These are phyloP conservation scores for Eupelmus urozonus DNA, from an alignment of 2,888 invertebrate species.

Conservation along the genomic window DNA sequence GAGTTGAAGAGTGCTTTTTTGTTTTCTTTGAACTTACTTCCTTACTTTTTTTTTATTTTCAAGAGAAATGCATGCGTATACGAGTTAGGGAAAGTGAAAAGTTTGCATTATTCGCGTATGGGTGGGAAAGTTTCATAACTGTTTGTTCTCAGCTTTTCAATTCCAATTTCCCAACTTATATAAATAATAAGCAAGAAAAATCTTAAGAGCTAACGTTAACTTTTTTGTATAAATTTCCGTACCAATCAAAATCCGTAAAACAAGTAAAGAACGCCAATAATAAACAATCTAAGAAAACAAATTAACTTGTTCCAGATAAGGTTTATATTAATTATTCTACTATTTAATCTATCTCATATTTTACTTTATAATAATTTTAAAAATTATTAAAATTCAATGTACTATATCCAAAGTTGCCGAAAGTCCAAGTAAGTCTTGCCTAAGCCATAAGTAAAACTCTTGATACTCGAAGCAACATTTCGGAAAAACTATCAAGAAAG, in stretches of 20 bases:
- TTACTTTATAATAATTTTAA: too few relatives aligned
- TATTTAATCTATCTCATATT: too few relatives aligned
- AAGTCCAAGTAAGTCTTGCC: too few relatives aligned
- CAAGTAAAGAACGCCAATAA: too few relatives aligned
- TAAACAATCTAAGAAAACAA: too few relatives aligned
- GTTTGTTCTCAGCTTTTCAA: constrained; percentile 44
- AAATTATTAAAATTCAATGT: too few relatives aligned
- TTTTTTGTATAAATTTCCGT: constrained; percentile 7
- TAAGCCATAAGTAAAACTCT: too few relatives aligned
- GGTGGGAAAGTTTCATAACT: constrained; percentile 39
- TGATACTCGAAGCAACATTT: background rate
- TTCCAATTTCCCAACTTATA: constrained; percentile 52
- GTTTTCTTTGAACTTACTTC: background rate
- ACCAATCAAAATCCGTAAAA: too few relatives aligned
- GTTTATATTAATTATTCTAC: too few relatives aligned
- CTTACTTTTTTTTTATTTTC: constrained; percentile 2
- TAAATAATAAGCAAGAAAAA: constrained; percentile 41
- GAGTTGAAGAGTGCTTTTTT: too few relatives aligned
- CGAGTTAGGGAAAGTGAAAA: constrained; percentile 26
- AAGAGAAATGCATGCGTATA: background rate
- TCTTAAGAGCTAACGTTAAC: constrained; percentile 46
- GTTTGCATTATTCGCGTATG: constrained; percentile 23
- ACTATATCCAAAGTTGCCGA: too few relatives aligned
- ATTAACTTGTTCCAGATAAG: too few relatives aligned
- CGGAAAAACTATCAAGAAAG: background rate